Evolutionary conservation across 2,797 vertebrate genomes (phyloP).

Genomic region (Periophthalmus magnuspinnatus): DNA sequence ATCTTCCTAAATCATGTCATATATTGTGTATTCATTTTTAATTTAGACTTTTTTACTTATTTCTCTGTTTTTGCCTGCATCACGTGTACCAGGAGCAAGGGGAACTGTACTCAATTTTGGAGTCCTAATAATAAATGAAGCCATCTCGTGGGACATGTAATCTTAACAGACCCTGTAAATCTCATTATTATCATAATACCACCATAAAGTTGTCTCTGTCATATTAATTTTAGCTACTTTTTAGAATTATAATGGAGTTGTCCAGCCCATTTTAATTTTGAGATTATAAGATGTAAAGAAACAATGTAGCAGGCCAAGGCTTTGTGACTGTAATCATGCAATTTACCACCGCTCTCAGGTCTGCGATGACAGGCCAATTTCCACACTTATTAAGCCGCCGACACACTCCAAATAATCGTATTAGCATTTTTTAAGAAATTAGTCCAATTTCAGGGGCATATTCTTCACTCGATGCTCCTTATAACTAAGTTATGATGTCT

Average conservation of each 20-base stretch:
- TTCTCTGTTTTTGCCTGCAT: slow-evolving; percentile 23
- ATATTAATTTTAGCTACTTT: slow-evolving; percentile 76
- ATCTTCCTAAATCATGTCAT: background rate
- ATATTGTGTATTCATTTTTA: background rate
- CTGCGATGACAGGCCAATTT: slow-evolving; percentile 86
- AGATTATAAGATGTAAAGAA: slow-evolving; percentile 84
- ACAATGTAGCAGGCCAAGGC: slow-evolving; percentile 78
- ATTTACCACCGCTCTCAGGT: slow-evolving; percentile 81
- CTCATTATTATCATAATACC: slow-evolving; percentile 79
- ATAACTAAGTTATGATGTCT: slow-evolving; percentile 71
- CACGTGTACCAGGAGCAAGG: slow-evolving; percentile 38
- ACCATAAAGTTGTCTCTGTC: slow-evolving; percentile 85
- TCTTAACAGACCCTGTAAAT: slow-evolving; percentile 80
- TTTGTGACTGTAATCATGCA: slow-evolving; percentile 77
- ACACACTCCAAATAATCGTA: slow-evolving; percentile 87
- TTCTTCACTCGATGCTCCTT: slow-evolving; percentile 57
- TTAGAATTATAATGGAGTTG: slow-evolving; percentile 76
- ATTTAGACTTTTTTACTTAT: slow-evolving; percentile 7
- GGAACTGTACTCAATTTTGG: slow-evolving; percentile 63
- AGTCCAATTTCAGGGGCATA: slow-evolving; percentile 73
- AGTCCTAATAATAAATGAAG: slow-evolving; percentile 73
- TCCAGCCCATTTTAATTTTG: slow-evolving; percentile 74
- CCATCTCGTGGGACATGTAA: slow-evolving; percentile 74
- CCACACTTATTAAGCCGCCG: slow-evolving; percentile 87
- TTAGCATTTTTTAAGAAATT: slow-evolving; percentile 80